These are phyloP conservation scores for Typhlomys cinereus DNA, from an alignment of 2,113 vertebrate genomes.

Conservation along the genomic window DNA sequence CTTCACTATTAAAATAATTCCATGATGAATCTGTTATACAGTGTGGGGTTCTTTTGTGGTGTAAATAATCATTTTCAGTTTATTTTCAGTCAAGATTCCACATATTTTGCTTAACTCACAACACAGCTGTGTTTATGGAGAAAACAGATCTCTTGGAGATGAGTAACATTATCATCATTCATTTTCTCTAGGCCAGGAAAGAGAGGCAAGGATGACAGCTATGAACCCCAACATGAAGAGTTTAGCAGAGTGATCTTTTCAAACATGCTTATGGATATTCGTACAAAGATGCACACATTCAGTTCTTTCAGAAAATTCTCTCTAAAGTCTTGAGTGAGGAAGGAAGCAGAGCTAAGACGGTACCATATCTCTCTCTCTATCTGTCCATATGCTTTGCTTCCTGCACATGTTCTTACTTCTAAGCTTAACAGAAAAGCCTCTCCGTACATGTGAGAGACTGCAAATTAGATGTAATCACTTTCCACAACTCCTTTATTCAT, in stretches of 20 bases:
- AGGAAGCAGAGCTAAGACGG: constrained; percentile 27
- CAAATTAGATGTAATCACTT: constrained; percentile 13
- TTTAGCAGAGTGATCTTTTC: constrained; percentile 84
- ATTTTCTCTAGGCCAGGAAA: constrained; percentile 85
- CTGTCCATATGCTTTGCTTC: neutral
- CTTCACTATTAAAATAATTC: constrained; percentile 42
- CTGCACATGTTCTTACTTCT: neutral
- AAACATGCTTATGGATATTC: constrained; percentile 80
- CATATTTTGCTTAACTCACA: constrained; percentile 66
- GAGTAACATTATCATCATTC: constrained; percentile 61
- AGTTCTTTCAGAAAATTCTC: constrained; percentile 49
- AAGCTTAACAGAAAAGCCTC: neutral
- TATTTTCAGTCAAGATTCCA: constrained; percentile 74
- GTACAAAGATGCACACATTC: constrained; percentile 83
- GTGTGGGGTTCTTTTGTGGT: constrained; percentile 49
- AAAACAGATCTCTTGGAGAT: constrained; percentile 67
- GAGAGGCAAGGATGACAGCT: constrained; percentile 86
- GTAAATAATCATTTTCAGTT: constrained; percentile 70
- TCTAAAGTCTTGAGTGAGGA: constrained; percentile 26
- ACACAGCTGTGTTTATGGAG: constrained; percentile 78
- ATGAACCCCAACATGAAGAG: constrained; percentile 76
- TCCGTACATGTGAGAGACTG: neutral
- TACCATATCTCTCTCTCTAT: neutral
- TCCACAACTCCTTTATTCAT: neutral
- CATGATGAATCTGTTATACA: constrained; percentile 58